Evolutionary conservation across 1,140 invertebrate species (phyloP), one percentile per base, ranked within the genome.

Genomic region (Condylostylus longicornis): DNA sequence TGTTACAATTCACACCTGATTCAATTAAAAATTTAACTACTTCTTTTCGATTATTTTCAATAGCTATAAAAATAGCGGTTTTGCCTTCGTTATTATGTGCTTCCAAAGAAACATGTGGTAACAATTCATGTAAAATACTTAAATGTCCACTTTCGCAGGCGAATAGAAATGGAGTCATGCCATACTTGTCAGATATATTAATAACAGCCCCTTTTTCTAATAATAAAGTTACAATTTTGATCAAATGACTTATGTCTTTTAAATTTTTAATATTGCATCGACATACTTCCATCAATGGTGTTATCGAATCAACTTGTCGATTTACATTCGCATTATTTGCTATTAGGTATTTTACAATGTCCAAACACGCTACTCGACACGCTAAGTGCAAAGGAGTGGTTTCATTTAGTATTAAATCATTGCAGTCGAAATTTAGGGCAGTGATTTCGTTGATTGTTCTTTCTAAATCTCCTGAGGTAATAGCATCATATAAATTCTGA

Each of bases 51-150:
- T 64, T 63, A 14, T 50, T 45, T 32, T 62, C 53, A 4, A 68
- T 58, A n/a, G 67, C 67, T 55, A 65, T 61, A 38, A 68, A 68
- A 28, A 69, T 48, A 6, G 59, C 54, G 34, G 56, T 64, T 51
- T 64, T 63, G 0, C 61, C 60, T 23, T 65, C 56, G 46, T 66
- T 65, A 43, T 69, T 65, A 15, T 53, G 42, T 7, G 53, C 54
- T 38, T 66, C 50, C 15, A 54, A 48, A 40, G 52, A 55, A 19
- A 63, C 58, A 13, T 54, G 36, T 3, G 58, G 46, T 2, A 67
- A 43, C 7, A 69, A 30, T 13, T 58, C 48, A 14, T 58, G 44
- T 9, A 68, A 54, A 5, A 62, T 46, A 17, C 42, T 42, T 12
- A 52, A 45, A 43, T 56, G 59, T 10, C 65, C 64, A 27, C 54